Base-by-base conservation (phyloP, 2,797 vertebrate genomes). In the Esox lucius region DNA sequence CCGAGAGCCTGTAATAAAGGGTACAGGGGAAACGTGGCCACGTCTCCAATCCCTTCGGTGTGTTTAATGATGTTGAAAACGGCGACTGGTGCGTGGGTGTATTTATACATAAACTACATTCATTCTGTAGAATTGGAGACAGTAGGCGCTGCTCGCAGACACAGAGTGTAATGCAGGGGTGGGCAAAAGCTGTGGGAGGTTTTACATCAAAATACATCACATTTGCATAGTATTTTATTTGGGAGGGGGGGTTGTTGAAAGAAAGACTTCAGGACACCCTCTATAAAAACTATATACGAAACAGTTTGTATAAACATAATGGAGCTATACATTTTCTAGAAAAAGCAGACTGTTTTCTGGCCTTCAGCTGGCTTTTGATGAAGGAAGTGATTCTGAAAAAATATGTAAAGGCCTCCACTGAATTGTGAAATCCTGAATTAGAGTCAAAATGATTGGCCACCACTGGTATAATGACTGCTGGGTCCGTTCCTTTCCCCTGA, bases 1-100 rank as follows among this genome's bases (percentile, higher is more conserved):
- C 74, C 19, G 28, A 69, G 35, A 66, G 75, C 12, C 74, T 19
- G 71, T 66, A 71, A 80, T 79, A 79, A 72, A 70, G 33, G 22
- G 42, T 46, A 28, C n/a, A 39, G 39, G 26, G 46, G 48, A 17
- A 70, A 70, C 28, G 24, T 13, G 46, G 24, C 68, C n/a, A 22
- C 3, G 39, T 48, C 24, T 68, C 35, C 39, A 24, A 68, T 68
- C 22, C 28, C 46, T 51, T 70, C 68, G 46, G 24, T 26, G 46
- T 70, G 68, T 49, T 49, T 70, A 49, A 70, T 70, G 68, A 6
- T 70, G 68, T 15, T 70, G 68, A 70, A 51, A 51, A 70, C 24
- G 46, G 68, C 1, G 8, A 16, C 46, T 28, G 13, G 42, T 48
- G 24, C 46, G 46, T 31, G 22, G 22, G 22, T 51, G 46, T 46